A percentile compares a stretch with the other conserved stretches of the same genome.
Evolutionary conservation across 2,888 invertebrate genomes (phyloP).

Genomic region (Drosophila seclusa): DNA sequence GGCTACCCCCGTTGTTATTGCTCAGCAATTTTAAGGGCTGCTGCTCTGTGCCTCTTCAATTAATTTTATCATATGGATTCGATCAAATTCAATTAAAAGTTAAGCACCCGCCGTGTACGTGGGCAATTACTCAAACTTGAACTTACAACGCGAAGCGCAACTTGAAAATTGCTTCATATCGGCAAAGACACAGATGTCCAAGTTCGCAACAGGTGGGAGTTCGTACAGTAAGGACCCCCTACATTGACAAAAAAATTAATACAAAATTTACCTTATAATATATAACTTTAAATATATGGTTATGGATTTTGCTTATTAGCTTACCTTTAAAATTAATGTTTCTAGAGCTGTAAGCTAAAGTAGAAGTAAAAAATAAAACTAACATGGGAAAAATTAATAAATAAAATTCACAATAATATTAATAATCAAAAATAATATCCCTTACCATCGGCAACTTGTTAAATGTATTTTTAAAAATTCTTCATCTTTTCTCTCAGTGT

Average conservation of each 20-base stretch:
- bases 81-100: constrained; percentile 81
- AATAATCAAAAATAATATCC: neutral
- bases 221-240: neutral
- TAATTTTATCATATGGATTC: constrained; percentile 78
- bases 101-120: constrained; percentile 68
- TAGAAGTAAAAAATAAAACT: neutral
- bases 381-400: neutral
- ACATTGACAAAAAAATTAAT: neutral
- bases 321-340: neutral
- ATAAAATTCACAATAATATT: neutral
- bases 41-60: constrained; percentile 46
- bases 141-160: constrained; percentile 27
- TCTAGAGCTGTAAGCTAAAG: neutral
- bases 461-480: neutral
- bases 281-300: neutral
- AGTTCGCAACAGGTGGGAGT: constrained; percentile 55
- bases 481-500: constrained; percentile 3
- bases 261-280: neutral
- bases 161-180: constrained; percentile 39
- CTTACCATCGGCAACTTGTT: neutral
- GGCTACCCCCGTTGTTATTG: neutral
- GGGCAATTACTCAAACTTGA: constrained; percentile 69
- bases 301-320: neutral
- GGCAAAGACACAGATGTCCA: constrained; percentile 1
- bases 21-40: neutral